Evolutionary conservation across 2,888 invertebrate genomes (phyloP).

Genomic region (Dyspetes luteomarginatus): DNA sequence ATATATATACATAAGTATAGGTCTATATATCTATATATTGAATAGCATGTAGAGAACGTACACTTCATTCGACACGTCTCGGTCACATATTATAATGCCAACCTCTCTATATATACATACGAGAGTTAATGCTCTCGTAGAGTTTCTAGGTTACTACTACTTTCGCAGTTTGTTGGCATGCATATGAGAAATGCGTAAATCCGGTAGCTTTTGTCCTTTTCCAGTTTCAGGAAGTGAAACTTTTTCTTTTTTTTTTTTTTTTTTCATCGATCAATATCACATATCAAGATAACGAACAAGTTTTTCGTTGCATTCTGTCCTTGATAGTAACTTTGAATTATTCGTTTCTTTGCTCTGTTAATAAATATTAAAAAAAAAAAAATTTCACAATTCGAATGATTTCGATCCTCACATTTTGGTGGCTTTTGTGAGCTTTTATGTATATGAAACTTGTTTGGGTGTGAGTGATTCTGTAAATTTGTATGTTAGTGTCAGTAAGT

Average conservation of each 20-base stretch:
- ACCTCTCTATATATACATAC: not conserved
- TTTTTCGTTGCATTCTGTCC: too few species aligned
- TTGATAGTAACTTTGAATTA: too few species aligned
- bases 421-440: too few species aligned
- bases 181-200: conserved; percentile 63
- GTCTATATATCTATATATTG: conserved; percentile 43
- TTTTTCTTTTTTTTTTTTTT: too few species aligned
- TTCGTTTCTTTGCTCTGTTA: not conserved
- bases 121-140: not conserved
- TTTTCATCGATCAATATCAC: not conserved
- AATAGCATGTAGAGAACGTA: conserved; percentile 44
- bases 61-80: conserved; percentile 56
- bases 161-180: conserved; percentile 9
- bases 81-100: conserved; percentile 47
- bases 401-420: too few species aligned
- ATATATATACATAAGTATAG: too few species aligned
- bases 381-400: too few species aligned
- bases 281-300: too few species aligned
- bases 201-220: conserved; percentile 57
- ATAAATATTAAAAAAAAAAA: too few species aligned
- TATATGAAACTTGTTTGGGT: too few species aligned
- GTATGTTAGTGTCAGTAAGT: too few species aligned
- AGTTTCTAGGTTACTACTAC: conserved; percentile 78
- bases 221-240: not conserved
- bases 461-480: too few species aligned